phyloP scores from a whole-genome alignment of 1,140 invertebrate species.

The Leptoteleia sp. region DNA sequence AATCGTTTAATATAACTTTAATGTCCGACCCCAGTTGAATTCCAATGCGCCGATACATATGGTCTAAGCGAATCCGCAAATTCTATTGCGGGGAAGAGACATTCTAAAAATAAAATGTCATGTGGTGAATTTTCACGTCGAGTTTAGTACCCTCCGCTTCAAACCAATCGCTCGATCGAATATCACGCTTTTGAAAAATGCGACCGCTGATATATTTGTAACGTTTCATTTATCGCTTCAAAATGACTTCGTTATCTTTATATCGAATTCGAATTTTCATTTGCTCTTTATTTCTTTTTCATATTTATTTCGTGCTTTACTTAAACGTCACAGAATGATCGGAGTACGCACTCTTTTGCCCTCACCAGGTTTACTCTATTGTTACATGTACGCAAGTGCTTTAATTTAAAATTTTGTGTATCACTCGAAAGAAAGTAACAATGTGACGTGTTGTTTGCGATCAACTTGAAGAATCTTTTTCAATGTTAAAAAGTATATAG shows the following conservation, averaged over 20 bases:
- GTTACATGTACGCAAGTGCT: constrained; percentile 16
- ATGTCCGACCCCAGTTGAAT: constrained; percentile 69
- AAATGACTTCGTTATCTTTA: constrained; percentile 14
- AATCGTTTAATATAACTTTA: constrained; percentile 72
- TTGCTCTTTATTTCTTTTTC: constrained; percentile 27
- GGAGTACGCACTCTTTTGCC: constrained; percentile 38
- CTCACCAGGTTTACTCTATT: constrained; percentile 27
- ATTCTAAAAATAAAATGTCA: constrained; percentile 73
- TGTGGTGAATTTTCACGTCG: constrained; percentile 73
- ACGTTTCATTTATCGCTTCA: constrained; percentile 27
- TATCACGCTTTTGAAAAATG: constrained; percentile 32
- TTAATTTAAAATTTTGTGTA: constrained; percentile 34
- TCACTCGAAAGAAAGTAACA: too few relatives aligned
- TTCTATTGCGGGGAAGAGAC: constrained; percentile 61
- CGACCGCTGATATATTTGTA: constrained; percentile 16
- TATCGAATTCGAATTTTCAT: constrained; percentile 31
- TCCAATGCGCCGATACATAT: constrained; percentile 68
- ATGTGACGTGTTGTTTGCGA: too few relatives aligned
- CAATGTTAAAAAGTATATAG: too few relatives aligned
- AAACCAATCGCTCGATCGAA: constrained; percentile 24
- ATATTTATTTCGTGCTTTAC: constrained; percentile 21
- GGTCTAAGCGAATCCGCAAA: constrained; percentile 68
- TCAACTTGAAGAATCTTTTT: too few relatives aligned
- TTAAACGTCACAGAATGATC: constrained; percentile 15
- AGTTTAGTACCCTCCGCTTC: constrained; percentile 30